Conservation (phyloP, 1,140 invertebrate species). For the Drosophila carrolli region DNA sequence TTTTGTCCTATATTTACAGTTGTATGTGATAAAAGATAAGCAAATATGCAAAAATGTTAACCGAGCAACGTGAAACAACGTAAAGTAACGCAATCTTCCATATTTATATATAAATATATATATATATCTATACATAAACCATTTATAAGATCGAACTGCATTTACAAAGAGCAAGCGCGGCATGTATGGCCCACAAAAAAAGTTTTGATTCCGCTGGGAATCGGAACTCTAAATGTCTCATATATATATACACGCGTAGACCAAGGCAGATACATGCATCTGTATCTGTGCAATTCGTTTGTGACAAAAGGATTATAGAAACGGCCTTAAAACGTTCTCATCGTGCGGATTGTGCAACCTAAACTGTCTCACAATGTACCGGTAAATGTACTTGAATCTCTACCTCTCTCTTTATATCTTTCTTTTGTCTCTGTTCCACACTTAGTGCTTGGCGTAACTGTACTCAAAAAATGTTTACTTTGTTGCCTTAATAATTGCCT, state of each 20-base stretch:
- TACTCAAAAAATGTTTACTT: slow-evolving; percentile 22
- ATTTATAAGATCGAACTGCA: slow-evolving; percentile 27
- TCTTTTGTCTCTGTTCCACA: slow-evolving; percentile 24
- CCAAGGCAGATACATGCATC: slow-evolving; percentile 41
- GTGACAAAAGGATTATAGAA: slow-evolving; percentile 59
- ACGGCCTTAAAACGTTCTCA: slow-evolving; percentile 80
- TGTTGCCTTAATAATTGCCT: slow-evolving; percentile 21
- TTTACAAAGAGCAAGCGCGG: slow-evolving; percentile 23
- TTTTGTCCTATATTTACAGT: slow-evolving; percentile 41
- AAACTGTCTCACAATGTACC: slow-evolving; percentile 80
- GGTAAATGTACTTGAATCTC: slow-evolving; percentile 64
- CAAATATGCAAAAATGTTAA: slow-evolving; percentile 40
- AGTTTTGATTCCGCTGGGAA: slow-evolving; percentile 32
- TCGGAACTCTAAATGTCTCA: slow-evolving; percentile 23
- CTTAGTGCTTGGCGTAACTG: slow-evolving; percentile 39
- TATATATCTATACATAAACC: slow-evolving; percentile 8
- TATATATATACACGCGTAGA: slow-evolving; percentile 20
- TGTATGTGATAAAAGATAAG: slow-evolving; percentile 46
- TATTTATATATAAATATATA: slow-evolving; percentile 26
- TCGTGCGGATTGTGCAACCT: slow-evolving; percentile 79
- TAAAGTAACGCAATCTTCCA: slow-evolving; percentile 41
- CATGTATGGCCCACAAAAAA: slow-evolving; percentile 22
- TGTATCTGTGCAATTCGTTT: slow-evolving; percentile 46
- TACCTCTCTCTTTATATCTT: slow-evolving; percentile 24
- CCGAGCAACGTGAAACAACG: slow-evolving; percentile 28